Evolutionary conservation across 2,888 invertebrate genomes (phyloP).

Genomic region (Villa cingulata): DNA sequence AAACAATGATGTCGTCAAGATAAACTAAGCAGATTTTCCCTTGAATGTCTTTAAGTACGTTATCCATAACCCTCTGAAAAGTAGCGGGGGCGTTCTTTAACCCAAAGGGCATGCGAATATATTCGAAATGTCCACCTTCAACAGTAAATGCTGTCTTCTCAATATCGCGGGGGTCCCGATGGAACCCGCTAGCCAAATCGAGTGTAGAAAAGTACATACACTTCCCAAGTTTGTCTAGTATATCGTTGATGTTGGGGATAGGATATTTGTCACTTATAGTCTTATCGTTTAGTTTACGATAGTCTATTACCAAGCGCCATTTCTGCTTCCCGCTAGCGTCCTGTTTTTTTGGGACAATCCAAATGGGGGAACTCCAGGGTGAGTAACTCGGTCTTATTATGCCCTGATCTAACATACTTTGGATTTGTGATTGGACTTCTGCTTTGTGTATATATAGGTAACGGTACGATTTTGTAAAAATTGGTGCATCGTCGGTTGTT

Average conservation of each 20-base stretch:
- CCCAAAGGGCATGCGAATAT: slow-evolving; percentile 18
- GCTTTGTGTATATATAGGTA: slow-evolving; percentile 5
- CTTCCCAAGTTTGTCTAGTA: slow-evolving; percentile 25
- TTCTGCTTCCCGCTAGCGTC: slow-evolving; percentile 19
- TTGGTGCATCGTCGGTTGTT: neutral
- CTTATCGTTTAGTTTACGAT: slow-evolving; percentile 25
- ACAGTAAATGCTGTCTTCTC: too few relatives aligned
- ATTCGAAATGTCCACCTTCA: too few relatives aligned
- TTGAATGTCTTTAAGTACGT: slow-evolving; percentile 22
- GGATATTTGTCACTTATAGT: slow-evolving; percentile 25
- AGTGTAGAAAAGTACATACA: slow-evolving; percentile 25
- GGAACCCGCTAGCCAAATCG: slow-evolving; percentile 27
- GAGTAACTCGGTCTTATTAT: slow-evolving; percentile 18
- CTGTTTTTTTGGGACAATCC: slow-evolving; percentile 24
- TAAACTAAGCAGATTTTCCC: too few relatives aligned
- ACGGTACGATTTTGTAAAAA: slow-evolving; percentile 5
- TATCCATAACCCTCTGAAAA: slow-evolving; percentile 29
- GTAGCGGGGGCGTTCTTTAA: slow-evolving; percentile 30
- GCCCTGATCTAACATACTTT: slow-evolving; percentile 18
- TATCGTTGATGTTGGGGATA: slow-evolving; percentile 24
- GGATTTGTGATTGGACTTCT: slow-evolving; percentile 15
- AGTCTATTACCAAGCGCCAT: slow-evolving; percentile 23
- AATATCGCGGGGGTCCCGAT: slow-evolving; percentile 20
- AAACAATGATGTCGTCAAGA: slow-evolving; percentile 25
- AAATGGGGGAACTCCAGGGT: slow-evolving; percentile 16